Percentiles rank a stretch among this genome's conserved stretches.
These are phyloP conservation scores for Habroteleia sp. DNA, from an alignment of 2,888 invertebrate species.

Conservation along the genomic window DNA sequence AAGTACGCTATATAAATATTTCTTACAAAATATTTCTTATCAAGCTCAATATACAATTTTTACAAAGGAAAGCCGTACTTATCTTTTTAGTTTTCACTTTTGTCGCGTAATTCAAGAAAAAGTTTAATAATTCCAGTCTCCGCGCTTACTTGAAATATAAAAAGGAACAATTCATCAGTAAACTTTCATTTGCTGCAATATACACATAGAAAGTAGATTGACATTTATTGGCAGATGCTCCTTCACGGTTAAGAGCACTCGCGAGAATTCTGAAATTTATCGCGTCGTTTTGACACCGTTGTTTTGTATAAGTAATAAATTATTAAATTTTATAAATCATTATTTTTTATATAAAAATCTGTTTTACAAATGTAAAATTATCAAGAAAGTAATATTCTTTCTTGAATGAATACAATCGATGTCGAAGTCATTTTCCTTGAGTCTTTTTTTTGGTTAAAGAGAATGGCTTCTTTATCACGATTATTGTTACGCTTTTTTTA, in stretches of 20 bases:
- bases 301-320: conserved; percentile 2
- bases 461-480: too few species aligned
- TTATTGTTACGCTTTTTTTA: not conserved
- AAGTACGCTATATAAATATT: too few species aligned
- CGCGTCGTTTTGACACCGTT: not conserved
- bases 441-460: too few species aligned
- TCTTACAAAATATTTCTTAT: conserved; percentile 53
- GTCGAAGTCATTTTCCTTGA: not conserved
- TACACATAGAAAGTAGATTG: conserved; percentile 42
- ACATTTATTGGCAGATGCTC: conserved; percentile 41
- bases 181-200: conserved; percentile 47
- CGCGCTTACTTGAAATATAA: conserved; percentile 15
- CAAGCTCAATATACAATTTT: conserved; percentile 55
- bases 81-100: conserved; percentile 6
- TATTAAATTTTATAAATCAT: conserved; percentile 7
- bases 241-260: conserved; percentile 5
- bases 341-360: conserved; percentile 17
- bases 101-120: conserved; percentile 14
- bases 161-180: conserved; percentile 50
- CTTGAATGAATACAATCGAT: not conserved
- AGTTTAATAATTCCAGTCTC: conserved; percentile 14
- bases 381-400: too few species aligned
- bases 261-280: conserved; percentile 1
- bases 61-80: conserved; percentile 27
- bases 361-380: conserved; percentile 6